These are phyloP conservation scores for Sylvia atricapilla DNA, from an alignment of 2,113 vertebrate species.

Conservation along the genomic window DNA sequence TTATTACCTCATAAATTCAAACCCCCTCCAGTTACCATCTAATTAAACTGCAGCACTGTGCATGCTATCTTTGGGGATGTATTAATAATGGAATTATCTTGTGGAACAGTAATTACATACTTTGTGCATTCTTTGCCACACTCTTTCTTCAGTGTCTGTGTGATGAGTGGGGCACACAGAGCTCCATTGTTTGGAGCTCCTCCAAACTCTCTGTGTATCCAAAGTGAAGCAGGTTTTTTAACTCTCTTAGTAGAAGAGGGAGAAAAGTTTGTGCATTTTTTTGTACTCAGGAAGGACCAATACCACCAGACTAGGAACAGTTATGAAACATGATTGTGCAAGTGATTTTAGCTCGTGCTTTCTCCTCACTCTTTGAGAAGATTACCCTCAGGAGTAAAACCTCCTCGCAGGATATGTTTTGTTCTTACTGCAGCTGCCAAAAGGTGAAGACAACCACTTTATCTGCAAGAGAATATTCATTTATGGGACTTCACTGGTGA, in stretches of 20 bases:
- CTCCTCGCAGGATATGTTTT: neutral
- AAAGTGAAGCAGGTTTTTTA: neutral
- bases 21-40: conserved; percentile 53
- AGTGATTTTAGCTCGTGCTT: conserved; percentile 11
- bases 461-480: neutral
- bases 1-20: conserved; percentile 64
- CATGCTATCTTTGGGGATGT: conserved; percentile 34
- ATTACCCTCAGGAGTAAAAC: conserved; percentile 31
- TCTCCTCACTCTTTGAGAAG: neutral
- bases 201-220: conserved; percentile 35
- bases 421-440: neutral
- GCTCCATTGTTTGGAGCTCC: conserved; percentile 39
- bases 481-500: neutral
- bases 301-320: neutral
- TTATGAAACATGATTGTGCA: conserved; percentile 24
- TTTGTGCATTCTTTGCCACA: conserved; percentile 27
- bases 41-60: conserved; percentile 47
- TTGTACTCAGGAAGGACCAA: neutral
- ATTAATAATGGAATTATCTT: conserved; percentile 51
- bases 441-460: neutral
- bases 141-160: neutral
- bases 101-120: conserved; percentile 41
- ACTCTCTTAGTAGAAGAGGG: neutral
- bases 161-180: conserved; percentile 35
- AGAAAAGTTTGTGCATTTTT: conserved; percentile 15